Conservation (phyloP, 2,888 invertebrate species). For the Microctonus hyperodae region DNA sequence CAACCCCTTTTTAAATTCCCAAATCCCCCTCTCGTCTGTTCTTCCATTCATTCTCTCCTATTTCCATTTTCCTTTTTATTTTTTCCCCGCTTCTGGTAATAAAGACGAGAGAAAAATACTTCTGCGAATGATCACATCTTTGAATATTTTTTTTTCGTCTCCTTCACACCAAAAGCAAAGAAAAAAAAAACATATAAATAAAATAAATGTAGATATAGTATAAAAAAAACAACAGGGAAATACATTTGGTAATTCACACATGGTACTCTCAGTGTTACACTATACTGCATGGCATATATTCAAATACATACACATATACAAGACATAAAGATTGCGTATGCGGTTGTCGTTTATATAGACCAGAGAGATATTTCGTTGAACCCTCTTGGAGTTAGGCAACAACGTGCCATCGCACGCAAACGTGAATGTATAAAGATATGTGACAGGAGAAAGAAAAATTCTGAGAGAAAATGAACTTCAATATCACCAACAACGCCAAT, state of each 20-base stretch:
- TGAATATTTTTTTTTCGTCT: conserved; percentile 26
- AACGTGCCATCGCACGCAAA: conserved; percentile 11
- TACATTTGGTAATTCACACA: conserved; percentile 42
- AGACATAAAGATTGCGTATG: conserved; percentile 29
- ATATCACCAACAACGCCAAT: neutral
- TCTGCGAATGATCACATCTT: conserved; percentile 23
- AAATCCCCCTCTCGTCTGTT: neutral
- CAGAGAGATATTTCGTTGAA: conserved; percentile 6
- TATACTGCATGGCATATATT: conserved; percentile 23
- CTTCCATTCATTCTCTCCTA: too few relatives aligned
- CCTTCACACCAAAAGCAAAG: neutral
- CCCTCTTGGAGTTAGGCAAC: conserved; percentile 12
- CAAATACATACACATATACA: conserved; percentile 27
- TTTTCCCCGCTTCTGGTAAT: conserved; percentile 16
- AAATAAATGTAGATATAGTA: neutral
- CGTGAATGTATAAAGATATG: conserved; percentile 20
- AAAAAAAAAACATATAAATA: neutral
- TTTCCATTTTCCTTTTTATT: conserved; percentile 13
- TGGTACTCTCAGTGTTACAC: conserved; percentile 32
- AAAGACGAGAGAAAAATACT: conserved; percentile 24
- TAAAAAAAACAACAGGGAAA: conserved; percentile 23
- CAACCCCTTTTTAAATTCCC: conserved; percentile 8
- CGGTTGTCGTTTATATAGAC: conserved; percentile 23
- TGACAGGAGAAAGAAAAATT: conserved; percentile 13
- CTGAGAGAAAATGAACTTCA: conserved; percentile 12